These are phyloP conservation scores for Pollachius pollachius DNA, from an alignment of 2,113 vertebrate species.

Conservation along the genomic window DNA sequence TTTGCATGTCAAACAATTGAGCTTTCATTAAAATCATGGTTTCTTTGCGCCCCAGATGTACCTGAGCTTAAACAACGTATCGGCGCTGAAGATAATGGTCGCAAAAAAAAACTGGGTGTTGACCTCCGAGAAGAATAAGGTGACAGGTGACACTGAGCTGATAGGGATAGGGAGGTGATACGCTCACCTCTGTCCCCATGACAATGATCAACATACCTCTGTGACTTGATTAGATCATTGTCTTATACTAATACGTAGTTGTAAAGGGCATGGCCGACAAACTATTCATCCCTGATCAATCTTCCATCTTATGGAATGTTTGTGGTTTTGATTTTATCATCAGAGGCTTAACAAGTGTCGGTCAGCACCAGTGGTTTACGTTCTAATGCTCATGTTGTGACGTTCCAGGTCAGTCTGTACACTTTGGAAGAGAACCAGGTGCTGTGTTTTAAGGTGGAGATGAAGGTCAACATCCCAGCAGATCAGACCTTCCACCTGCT, in stretches of 20 bases:
- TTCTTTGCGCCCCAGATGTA: conserved; percentile 78
- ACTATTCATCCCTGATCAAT: no score
- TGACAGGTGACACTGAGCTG: conserved; percentile 11
- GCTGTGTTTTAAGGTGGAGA: conserved; percentile 90
- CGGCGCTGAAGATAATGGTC: conserved; percentile 87
- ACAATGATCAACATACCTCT: no score
- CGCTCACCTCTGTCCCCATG: no score
- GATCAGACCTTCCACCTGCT: conserved; percentile 83
- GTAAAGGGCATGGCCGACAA: no score
- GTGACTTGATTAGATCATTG: no score
- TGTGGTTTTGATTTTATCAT: not conserved
- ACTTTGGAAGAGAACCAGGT: conserved; percentile 89
- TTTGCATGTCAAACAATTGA: not conserved
- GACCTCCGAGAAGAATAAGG: conserved; percentile 85
- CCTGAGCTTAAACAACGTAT: conserved; percentile 96
- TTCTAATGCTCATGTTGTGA: no score
- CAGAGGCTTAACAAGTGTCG: no score
- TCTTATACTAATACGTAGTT: no score
- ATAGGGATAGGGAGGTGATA: no score
- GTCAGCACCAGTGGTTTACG: no score
- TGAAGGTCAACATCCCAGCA: conserved; percentile 70
- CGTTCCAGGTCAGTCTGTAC: conserved; percentile 82
- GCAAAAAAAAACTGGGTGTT: conserved; percentile 86
- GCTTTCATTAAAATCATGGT: not conserved
- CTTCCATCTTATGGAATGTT: not conserved